Conservation (phyloP, 2,797 vertebrate species). For the Artibeus lituratus region DNA sequence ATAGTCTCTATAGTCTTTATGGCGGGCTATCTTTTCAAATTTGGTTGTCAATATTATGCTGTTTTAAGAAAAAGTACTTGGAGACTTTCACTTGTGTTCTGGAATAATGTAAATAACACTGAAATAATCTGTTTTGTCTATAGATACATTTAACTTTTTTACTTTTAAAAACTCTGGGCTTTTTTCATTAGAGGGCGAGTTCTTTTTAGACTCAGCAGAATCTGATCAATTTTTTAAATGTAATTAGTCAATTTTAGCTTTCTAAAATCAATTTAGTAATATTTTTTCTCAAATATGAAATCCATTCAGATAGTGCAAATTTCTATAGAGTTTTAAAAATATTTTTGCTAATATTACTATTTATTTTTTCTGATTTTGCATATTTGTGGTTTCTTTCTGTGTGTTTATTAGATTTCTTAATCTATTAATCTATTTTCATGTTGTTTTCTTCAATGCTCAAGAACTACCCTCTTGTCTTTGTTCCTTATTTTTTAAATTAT, state of each 20-base stretch:
- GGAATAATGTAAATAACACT: not conserved
- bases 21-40: not conserved
- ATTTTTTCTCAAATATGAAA: not conserved
- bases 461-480: not conserved
- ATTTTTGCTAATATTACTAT: not conserved
- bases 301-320: not conserved
- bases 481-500: not conserved
- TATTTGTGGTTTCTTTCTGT: not conserved
- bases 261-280: not conserved
- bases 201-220: not conserved
- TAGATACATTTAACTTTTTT: not conserved
- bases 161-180: not conserved
- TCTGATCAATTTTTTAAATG: not conserved
- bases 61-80: not conserved
- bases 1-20: not conserved
- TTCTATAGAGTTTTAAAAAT: not conserved
- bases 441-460: not conserved
- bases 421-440: not conserved
- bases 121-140: not conserved
- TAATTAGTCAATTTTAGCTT: not conserved
- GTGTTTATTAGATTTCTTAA: not conserved
- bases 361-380: not conserved
- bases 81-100: not conserved
- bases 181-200: not conserved
- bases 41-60: not conserved